Base-by-base conservation (phyloP, 2,888 invertebrate genomes). In the Brachylomia viminalis region DNA sequence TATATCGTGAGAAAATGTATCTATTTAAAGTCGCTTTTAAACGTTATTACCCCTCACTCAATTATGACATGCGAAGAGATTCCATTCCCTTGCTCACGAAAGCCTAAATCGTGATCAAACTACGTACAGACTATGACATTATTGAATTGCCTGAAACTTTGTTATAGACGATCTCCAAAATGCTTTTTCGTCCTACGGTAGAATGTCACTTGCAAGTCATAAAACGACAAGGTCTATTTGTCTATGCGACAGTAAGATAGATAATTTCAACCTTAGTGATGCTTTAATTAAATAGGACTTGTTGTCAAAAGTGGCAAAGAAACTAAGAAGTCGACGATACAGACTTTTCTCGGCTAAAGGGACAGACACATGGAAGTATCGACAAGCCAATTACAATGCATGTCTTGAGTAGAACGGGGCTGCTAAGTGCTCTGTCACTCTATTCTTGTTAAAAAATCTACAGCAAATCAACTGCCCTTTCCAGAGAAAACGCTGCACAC, bases 1-100 rank as follows among this genome's bases (percentile, higher is more conserved):
- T 47, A n/a, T 78, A n/a, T n/a, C 78, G 71, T 78, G 78, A 78
- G n/a, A 42, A 65, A 74, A 79, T 75, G 65, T 79, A n/a, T 74
- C 33, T 61, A 61, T 67, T 47, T 30, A 45, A 59, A 80, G 56
- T 61, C 15, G 2, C 1, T 58, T 62, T 61, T 79, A 77, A 79
- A 79, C 64, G 10, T 45, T 70, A 58, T 52, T 64, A 52, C 17
- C 17, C 45, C 58, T 45, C 79, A 79, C 80, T 80, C 65, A 61
- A 59, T 61, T 47, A 47, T 56, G 33, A 80, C 79, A 80, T 75
- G 75, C 64, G 54, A 80, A 75, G 13, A 70, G n/a, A 80, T 80
- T 80, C 49, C 52, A 69, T 80, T 75, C 23, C 59, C 52, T 59
- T 42, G 30, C 45, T 69, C 59, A 70, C 58, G 47, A 80, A 42